Conservation (phyloP, 1,140 invertebrate genomes). For the Littorina saxatilis region DNA sequence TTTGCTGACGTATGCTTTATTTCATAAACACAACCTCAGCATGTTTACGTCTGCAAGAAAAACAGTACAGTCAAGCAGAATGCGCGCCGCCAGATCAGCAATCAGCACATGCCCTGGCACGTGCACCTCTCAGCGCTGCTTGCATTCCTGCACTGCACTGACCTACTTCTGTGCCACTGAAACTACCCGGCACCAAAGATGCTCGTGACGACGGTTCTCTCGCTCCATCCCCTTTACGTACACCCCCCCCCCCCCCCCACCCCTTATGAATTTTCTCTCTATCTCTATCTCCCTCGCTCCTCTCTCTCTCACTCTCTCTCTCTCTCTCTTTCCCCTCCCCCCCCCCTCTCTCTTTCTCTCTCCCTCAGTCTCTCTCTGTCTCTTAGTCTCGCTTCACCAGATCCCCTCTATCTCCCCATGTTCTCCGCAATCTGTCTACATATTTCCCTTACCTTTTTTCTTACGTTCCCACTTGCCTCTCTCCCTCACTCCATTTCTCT, state of each 20-base stretch:
- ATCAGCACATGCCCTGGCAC: no score
- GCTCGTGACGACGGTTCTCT: no score
- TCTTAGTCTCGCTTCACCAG: slow-evolving; percentile 28
- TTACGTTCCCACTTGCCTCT: neutral
- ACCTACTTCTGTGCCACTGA: no score
- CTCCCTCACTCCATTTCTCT: slow-evolving; percentile 20
- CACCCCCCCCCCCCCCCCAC: neutral
- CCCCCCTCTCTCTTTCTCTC: slow-evolving; percentile 23
- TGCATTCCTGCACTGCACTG: no score
- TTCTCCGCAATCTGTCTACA: neutral
- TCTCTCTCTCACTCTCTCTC: neutral
- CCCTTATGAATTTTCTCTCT: neutral
- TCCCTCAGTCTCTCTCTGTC: slow-evolving; percentile 29
- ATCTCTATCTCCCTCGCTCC: neutral
- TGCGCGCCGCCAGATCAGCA: no score
- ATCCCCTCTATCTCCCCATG: neutral
- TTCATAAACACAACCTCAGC: no score
- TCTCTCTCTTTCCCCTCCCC: slow-evolving; percentile 7
- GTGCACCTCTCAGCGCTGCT: no score
- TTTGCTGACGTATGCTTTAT: no score
- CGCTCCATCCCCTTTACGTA: no score
- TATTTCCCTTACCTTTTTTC: neutral
- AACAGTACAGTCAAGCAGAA: no score
- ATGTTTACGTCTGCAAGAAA: no score
- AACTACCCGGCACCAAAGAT: no score